Evolutionary conservation across 2,797 vertebrate genomes (phyloP), one percentile per base, ranked within the genome.

Genomic region (Leontocebus nigricollis): DNA sequence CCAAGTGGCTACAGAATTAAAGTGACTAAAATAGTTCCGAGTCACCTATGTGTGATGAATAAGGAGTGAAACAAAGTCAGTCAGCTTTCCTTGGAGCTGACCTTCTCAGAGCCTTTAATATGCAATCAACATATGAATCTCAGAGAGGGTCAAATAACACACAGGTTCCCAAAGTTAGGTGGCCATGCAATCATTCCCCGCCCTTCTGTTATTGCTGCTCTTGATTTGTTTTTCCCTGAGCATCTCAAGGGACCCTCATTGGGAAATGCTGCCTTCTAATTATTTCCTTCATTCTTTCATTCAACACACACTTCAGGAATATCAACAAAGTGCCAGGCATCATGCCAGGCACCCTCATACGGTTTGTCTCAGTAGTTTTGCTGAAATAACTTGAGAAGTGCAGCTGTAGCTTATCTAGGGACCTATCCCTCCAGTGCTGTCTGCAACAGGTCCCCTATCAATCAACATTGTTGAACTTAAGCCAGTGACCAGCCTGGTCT

Each of bases 391-490:
- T 10, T 14, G 48, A 30, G 36, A 33, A 33, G 26, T 39, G 19
- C 52, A 57, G 33, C 17, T 1, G 6, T 7, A 41, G 50, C 44
- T 67, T 19, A 22, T 17, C 39, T 46, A 17, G 2, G 14, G 12
- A 52, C 1, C 5, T 41, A 20, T 59, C 2, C 30, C 44, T 72
- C 11, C 36, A 24, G 7, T 13, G 41, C 57, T 5, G 27, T 36
- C 7, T 22, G 41, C 24, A 17, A 55, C 5, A 15, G 27, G 4
- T 39, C 4, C 70, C 75, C 39, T 46, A 36, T 46, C 12, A 13
- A 33, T 0, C 15, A 7, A 30, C 0, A 24, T 19, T 0, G 24
- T 24, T 24, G 15, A 82, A 90, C 5, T 36, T 4, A 27, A 11
- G 41, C 39, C 48, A 24, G 15, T 67, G 79, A 48, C 46, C n/a